Base-by-base conservation (phyloP, 2,113 vertebrate genomes). In the Dipodomys spectabilis region DNA sequence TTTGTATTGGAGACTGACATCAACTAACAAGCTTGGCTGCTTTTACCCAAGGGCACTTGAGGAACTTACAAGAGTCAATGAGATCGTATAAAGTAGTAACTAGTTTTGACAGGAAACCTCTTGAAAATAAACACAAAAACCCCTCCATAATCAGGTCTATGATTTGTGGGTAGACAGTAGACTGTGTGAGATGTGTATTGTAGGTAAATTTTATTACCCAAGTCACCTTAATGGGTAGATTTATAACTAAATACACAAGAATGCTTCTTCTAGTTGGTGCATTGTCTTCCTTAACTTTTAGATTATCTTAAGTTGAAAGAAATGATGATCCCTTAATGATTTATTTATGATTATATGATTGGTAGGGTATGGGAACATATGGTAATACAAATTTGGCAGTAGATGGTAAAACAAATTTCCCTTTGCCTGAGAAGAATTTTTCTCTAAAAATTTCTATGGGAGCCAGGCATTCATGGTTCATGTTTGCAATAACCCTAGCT, bases 241-340 rank as follows among this genome's bases (percentile, higher is more conserved):
- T 74, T 88, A 12, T 79, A 57, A 79, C 72, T 79, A 68, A 92
- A 75, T 67, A 71, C 16, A 75, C 12, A 89, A 23, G 53, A 27
- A 72, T 69, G 30, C 2, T 1, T 82, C 39, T 92, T 87, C 60
- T 28, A 22, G 35, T 57, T 2, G 19, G 44, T 2, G 65, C 3
- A 15, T n/a, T 84, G 72, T 75, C 74, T 84, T 7, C 25, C 53
- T 57, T 57, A 57, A 57, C 15, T 57, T 57, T 16, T 87, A 73
- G 68, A 86, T 96, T 90, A 92, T 94, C 19, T 94, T 82, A 88
- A 19, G 91, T 92, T 95, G 90, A 79, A 72, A 89, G 44, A 82
- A 94, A 85, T 82, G 53, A 69, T 80, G 71, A 93, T 92, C 30
- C n/a, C n/a, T 90, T 87, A 89, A 93, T 92, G 44, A 94, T 82